phyloP scores from a whole-genome alignment of 2,113 vertebrate species.

The Microcebus lehilahytsara region DNA sequence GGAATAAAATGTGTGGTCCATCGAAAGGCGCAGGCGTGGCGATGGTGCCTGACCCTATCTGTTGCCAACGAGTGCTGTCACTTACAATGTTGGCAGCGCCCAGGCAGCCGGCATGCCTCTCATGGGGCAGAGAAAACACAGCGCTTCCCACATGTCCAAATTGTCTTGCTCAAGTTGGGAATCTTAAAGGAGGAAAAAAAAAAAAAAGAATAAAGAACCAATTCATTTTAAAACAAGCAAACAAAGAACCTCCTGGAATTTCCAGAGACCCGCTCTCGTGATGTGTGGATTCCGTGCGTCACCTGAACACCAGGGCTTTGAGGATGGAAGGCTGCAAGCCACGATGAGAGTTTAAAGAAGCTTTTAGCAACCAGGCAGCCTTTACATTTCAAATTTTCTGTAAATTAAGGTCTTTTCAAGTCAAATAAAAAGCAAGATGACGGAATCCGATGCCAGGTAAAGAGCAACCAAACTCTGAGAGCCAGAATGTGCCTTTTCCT shows the following conservation, averaged over 20 bases:
- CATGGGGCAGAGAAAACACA: background rate
- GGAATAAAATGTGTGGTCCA: background rate
- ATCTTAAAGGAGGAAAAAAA: background rate
- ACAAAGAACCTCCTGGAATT: background rate
- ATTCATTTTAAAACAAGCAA: background rate
- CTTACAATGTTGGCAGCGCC: background rate
- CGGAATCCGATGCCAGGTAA: constrained; percentile 40
- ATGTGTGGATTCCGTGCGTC: constrained; percentile 80
- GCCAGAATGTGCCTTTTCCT: background rate
- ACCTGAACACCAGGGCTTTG: constrained; percentile 72
- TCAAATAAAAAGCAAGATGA: constrained; percentile 61
- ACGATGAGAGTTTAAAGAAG: constrained; percentile 77
- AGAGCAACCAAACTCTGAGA: background rate
- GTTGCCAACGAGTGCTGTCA: background rate
- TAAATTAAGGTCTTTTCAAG: constrained; percentile 71
- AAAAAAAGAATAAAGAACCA: background rate
- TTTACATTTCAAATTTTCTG: constrained; percentile 73
- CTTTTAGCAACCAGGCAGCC: constrained; percentile 69
- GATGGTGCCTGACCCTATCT: too few relatives aligned
- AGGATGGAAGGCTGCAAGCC: constrained; percentile 81
- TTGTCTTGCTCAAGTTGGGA: background rate
- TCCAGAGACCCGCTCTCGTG: constrained; percentile 59
- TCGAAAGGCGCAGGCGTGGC: background rate
- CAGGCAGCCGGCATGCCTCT: background rate
- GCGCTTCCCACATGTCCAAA: background rate